Conservation (phyloP, 1,140 invertebrate species). For the Orchesella cincta region DNA sequence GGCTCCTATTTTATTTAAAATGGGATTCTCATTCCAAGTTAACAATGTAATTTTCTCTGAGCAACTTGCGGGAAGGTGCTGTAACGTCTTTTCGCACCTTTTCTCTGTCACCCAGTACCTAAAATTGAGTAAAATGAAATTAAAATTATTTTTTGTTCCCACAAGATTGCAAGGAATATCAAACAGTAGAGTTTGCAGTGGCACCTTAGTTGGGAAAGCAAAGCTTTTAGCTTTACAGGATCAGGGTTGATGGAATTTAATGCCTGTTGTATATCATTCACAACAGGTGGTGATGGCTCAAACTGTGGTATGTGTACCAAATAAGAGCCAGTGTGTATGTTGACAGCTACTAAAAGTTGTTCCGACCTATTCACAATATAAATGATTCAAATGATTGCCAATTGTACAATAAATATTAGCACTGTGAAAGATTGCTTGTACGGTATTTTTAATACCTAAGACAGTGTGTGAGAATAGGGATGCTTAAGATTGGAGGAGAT, state of each 20-base stretch:
- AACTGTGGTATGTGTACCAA: slow-evolving; percentile 89
- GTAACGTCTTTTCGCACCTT: slow-evolving; percentile 89
- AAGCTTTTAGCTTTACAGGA: slow-evolving; percentile 66
- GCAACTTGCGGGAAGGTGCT: slow-evolving; percentile 86
- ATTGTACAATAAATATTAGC: slow-evolving; percentile 18
- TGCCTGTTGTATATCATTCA: slow-evolving; percentile 76
- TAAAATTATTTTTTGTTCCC: neutral
- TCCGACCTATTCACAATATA: slow-evolving; percentile 9
- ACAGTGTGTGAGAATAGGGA: slow-evolving; percentile 78
- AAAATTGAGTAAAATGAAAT: no score
- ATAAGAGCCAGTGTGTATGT: slow-evolving; percentile 89
- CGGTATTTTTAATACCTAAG: no score
- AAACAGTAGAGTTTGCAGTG: neutral
- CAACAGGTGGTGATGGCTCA: slow-evolving; percentile 69
- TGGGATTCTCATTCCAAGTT: slow-evolving; percentile 63
- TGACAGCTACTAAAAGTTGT: slow-evolving; percentile 76
- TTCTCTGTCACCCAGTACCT: slow-evolving; percentile 88
- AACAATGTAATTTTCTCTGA: slow-evolving; percentile 80
- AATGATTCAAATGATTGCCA: slow-evolving; percentile 17
- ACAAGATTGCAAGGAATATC: neutral
- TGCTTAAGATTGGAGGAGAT: slow-evolving; percentile 85
- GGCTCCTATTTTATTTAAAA: slow-evolving; percentile 72
- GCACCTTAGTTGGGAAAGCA: slow-evolving; percentile 71
- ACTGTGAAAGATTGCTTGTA: no score
- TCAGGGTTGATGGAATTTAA: slow-evolving; percentile 71